Evolutionary conservation across 2,113 vertebrate species (phyloP).

Genomic region (Tursiops truncatus): DNA sequence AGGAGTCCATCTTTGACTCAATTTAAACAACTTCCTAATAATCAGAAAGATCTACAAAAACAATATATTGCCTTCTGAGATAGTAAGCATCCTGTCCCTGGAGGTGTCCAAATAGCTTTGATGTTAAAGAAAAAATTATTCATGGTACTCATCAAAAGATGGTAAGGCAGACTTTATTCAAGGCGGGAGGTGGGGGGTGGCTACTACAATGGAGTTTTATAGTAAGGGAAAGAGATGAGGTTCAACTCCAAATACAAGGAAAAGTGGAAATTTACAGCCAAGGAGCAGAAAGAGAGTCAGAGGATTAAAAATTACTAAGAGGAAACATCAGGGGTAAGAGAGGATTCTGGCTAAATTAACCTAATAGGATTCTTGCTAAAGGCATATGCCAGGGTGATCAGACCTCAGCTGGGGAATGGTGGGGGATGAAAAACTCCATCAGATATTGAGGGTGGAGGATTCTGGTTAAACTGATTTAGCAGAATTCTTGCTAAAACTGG

Average conservation of each 20-base stretch:
- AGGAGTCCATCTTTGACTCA: background rate
- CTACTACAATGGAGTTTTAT: background rate
- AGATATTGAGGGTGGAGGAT: background rate
- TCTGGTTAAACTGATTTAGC: background rate
- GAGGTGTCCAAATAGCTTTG: background rate
- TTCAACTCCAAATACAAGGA: background rate
- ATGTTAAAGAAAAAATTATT: background rate
- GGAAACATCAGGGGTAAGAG: background rate
- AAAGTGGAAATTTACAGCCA: background rate
- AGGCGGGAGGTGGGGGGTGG: fast-evolving
- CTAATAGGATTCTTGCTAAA: background rate
- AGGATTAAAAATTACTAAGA: background rate
- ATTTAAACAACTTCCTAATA: background rate
- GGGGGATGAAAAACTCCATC: background rate
- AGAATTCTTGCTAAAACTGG: background rate
- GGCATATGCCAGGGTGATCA: background rate
- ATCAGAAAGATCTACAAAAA: background rate
- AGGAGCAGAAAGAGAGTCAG: background rate
- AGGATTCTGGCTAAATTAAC: background rate
- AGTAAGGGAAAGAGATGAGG: background rate
- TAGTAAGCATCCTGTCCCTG: background rate
- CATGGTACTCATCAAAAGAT: background rate
- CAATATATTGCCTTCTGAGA: background rate
- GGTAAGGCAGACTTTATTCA: background rate
- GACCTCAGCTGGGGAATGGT: background rate